phyloP scores from a whole-genome alignment of 2,113 vertebrate genomes.

The Daubentonia madagascariensis region DNA sequence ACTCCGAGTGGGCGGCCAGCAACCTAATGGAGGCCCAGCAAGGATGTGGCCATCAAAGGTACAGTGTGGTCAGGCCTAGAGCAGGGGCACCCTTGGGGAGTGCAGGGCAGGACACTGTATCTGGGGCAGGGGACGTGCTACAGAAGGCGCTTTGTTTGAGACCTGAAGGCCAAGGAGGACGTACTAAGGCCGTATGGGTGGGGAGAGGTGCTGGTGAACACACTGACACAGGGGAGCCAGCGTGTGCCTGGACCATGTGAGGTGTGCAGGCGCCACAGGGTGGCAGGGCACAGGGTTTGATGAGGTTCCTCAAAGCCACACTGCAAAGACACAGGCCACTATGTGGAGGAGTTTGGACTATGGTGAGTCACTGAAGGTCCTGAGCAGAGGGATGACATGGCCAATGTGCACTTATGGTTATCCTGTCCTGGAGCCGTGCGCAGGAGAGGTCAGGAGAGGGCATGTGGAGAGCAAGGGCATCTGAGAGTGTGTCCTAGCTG shows the following conservation, averaged over 20 bases:
- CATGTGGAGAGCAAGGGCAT: background rate
- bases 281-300: background rate
- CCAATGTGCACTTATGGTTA: background rate
- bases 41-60: background rate
- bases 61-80: background rate
- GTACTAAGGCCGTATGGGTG: too few relatives aligned
- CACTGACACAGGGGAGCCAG: background rate
- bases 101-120: background rate
- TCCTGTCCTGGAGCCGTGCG: background rate
- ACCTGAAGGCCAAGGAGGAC: background rate
- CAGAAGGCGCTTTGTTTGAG: background rate
- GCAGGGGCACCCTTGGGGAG: too few relatives aligned
- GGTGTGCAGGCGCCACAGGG: accelerated
- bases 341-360: background rate
- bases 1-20: background rate
- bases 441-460: too few relatives aligned
- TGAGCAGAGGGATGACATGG: background rate
- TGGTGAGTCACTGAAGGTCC: background rate
- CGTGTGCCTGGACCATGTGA: background rate
- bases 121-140: background rate
- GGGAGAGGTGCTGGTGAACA: background rate
- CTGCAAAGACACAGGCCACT: background rate
- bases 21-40: background rate
- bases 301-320: background rate
- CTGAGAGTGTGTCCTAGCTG: background rate